Conservation (phyloP, 1,140 invertebrate genomes). For the Zaprionus camerounensis region DNA sequence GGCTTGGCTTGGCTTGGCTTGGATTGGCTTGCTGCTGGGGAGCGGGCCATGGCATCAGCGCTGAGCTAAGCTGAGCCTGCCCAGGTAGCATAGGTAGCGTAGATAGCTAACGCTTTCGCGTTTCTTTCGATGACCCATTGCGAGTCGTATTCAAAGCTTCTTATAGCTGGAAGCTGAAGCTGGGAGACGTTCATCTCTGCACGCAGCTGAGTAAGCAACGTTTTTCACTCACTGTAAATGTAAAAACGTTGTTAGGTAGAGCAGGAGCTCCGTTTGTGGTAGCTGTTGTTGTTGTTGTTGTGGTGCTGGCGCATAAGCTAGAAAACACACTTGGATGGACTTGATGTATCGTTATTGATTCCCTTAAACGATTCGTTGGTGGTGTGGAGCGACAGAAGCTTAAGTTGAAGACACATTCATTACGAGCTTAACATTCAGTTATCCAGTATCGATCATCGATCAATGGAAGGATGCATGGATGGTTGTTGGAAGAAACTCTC, state of each 20-base stretch:
- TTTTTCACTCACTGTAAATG: constrained; percentile 52
- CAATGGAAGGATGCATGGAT: not conserved
- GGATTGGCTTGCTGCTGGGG: not conserved
- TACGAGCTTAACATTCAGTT: constrained; percentile 21
- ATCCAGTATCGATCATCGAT: constrained; percentile 18
- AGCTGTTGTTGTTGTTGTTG: constrained; percentile 57
- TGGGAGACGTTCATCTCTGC: constrained; percentile 1
- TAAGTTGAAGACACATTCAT: constrained; percentile 20
- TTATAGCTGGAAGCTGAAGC: not conserved
- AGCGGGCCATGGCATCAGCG: not conserved
- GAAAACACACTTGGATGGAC: constrained; percentile 56
- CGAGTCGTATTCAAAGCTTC: not conserved
- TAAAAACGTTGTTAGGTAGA: constrained; percentile 52
- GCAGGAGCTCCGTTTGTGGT: constrained; percentile 7
- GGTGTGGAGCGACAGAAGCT: constrained; percentile 34
- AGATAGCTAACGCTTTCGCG: not conserved
- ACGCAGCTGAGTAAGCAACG: constrained; percentile 17
- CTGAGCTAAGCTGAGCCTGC: constrained; percentile 6
- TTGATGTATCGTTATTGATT: constrained; percentile 81
- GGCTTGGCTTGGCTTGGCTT: constrained; percentile 16
- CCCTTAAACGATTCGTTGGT: constrained; percentile 72
- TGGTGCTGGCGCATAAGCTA: constrained; percentile 25
- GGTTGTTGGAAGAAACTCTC: not conserved
- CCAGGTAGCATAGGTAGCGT: not conserved
- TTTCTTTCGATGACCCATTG: not conserved